Base-by-base conservation (phyloP, 2,113 vertebrate genomes). In the Alouatta palliata region DNA sequence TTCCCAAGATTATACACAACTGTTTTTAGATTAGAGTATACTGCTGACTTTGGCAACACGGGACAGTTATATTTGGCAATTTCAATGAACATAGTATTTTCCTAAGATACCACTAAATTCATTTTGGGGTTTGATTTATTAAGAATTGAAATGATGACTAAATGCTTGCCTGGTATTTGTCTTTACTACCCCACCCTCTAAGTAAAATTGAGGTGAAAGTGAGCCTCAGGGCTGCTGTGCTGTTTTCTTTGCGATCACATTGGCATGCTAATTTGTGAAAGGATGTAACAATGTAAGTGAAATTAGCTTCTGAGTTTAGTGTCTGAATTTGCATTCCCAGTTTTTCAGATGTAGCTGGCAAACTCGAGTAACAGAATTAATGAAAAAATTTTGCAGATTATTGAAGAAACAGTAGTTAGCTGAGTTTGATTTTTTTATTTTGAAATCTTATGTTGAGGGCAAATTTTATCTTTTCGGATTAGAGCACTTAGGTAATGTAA, bases 31-130 rank as follows among this genome's bases (percentile, higher is more conserved):
- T 97, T 88, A 81, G 58, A 80, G 5, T 8, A 27, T 0, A 0
- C 43, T 97, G 49, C 92, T 89, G 96, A 95, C 88, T 98, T 97
- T 86, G 91, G 66, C 66, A 95, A 27, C 66, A 23, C 49, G 97
- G 95, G 54, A 87, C 90, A 85, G 35, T 96, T 96, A 91, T 96
- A 82, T 68, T 96, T 96, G 94, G 40, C 97, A 97, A 83, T 88
- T 86, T 37, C 92, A 87, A 68, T 91, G 91, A 95, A 87, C 84
- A 83, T 87, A 64, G 56, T 94, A 32, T 92, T 98, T 49, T 95
- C 80, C 86, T 95, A 75, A 56, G 81, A 91, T 86, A 40, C 81
- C 86, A 49, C 94, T 96, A 97, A 93, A 75, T 97, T 87, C 16
- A 45, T 95, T 90, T 95, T 95, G 76, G 43, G 66, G 49, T 58